Base-by-base conservation (phyloP, 2,888 invertebrate genomes). In the Aspidapion aeneum region DNA sequence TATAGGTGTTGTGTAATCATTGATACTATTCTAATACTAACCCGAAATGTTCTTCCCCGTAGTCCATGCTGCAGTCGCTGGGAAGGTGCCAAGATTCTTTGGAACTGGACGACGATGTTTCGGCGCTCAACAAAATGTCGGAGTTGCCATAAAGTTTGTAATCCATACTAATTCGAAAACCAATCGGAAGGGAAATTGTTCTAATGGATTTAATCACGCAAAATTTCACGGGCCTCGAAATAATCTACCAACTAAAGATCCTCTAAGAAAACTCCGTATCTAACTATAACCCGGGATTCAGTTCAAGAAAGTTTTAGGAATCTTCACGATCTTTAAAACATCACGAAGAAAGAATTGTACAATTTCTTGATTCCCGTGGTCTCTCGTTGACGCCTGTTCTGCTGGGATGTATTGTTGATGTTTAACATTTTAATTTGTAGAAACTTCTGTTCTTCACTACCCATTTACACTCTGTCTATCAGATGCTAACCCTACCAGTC, bases 311-410 rank as follows among this genome's bases (percentile, higher is more conserved):
- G 9, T 7, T 18, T 55, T 55, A 9, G 7, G 56, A 21, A 17
- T 9, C 17, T 19, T 18, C 7, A n/a, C 52, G n/a, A 20, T n/a
- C 55, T 83, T 91, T 92, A 92, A 82, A 92, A 92, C 80, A 92
- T 86, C 71, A 92, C 92, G 80, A 92, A 92, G 82, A 92, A 92
- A 66, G 91, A 91, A 82, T 92, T 92, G 83, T 92, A 92, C 78
- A 92, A 83, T 81, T 92, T 92, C 82, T 92, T 92, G 76, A 92
- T 91, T 66, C 92, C 92, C 57, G 91, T 91, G 21, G 91, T 90
- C 80, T 92, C 91, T 77, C 91, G 84, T 80, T 92, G 91, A 75
- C 91, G 87, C 78, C 91, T 91, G 78, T 90, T 90, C 79, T 91
- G 90, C 65, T 91, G 85, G 74, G 91, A 85, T 77, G 88, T 87